These are phyloP conservation scores for Phylloscopus whistleri DNA, from an alignment of 2,113 vertebrate genomes.

Conservation along the genomic window DNA sequence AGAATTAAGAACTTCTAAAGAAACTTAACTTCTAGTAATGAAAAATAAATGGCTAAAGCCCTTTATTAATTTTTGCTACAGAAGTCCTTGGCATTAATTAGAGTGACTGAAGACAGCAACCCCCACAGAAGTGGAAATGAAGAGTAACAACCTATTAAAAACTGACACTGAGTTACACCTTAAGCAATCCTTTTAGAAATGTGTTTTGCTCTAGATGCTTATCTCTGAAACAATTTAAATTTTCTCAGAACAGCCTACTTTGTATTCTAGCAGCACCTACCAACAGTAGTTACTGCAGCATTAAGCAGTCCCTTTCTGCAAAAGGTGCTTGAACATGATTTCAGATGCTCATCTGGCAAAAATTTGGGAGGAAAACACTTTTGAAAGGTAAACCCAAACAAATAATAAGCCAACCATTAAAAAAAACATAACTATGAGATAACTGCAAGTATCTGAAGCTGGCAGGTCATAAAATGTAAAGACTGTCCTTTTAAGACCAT, in stretches of 20 bases:
- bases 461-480: neutral
- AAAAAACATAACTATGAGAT: neutral
- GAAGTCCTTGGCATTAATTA: neutral
- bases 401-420: neutral
- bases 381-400: neutral
- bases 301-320: neutral
- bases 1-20: neutral
- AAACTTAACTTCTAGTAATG: neutral
- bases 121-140: neutral
- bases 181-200: neutral
- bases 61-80: neutral
- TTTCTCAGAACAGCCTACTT: neutral
- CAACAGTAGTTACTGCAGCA: neutral
- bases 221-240: neutral
- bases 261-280: neutral
- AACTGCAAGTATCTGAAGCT: neutral
- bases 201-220: neutral
- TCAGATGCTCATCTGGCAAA: neutral
- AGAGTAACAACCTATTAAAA: neutral
- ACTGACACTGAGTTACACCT: neutral
- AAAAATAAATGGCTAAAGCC: neutral
- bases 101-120: neutral
- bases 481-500: neutral
- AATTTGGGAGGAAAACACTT: neutral
- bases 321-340: neutral